Evolutionary conservation across 2,888 invertebrate genomes (phyloP), one percentile per base, ranked within the genome.

Genomic region (Strigamia maritima): DNA sequence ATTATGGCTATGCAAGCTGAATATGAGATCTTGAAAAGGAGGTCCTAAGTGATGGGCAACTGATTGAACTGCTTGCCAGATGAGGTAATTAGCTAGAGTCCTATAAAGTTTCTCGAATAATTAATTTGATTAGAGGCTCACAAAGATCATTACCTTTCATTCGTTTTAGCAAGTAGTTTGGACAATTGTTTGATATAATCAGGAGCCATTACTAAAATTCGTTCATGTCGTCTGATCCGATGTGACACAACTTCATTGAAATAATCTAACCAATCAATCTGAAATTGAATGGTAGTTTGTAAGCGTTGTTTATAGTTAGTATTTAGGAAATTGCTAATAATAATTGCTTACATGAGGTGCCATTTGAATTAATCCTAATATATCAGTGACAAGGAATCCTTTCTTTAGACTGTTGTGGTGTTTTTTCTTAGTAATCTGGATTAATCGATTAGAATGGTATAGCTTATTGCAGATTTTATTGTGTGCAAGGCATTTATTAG

Each of bases 231-330:
- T n/a, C 78, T 49, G 31, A 78, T 78, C 0, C 65, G 54, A 65
- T 26, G 28, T 3, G 78, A 60, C 6, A 78, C 24, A 7, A 78
- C 60, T 38, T 78, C 78, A 86, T 94, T 94, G 84, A 97, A 92
- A 85, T 96, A 96, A 80, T 92, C 90, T 82, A 91, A 85, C 94
- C 94, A 95, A 19, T 78, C 78, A 22, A 78, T 78, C 78, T 78
- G 22, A 78, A 54, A 78, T 60, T 10, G 31, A 40, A 31, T 22
- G 16, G 14, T n/a, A 1, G 2, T n/a, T 28, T 24, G 24, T 16
- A 12, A 40, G 40, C 1, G 40, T 2, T 40, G 10, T 2, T 14
- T 40, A 40, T 35, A 7, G 35, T 4, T 10, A 35, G 10, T 10
- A 35, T 35, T 35, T 35, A 10, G 4, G 10, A 70, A 26, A 74